A percentile compares a stretch with the other conserved stretches of the same genome.
Conservation (phyloP, 1,140 invertebrate species). For the Anastatus disparis region DNA sequence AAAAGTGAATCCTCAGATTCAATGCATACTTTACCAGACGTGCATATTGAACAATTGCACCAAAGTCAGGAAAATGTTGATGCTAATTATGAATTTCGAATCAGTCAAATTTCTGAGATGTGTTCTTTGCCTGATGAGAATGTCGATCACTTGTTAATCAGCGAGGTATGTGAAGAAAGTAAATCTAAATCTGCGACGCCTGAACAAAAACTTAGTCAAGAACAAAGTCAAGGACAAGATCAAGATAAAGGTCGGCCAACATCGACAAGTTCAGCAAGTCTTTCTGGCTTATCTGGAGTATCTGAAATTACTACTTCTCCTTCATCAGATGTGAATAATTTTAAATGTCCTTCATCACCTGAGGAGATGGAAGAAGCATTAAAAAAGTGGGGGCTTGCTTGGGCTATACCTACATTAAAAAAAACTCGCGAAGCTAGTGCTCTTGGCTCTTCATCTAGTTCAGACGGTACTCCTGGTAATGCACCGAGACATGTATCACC, state of each 20-base stretch:
- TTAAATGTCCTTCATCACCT: conserved; percentile 56
- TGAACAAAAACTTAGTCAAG: not conserved
- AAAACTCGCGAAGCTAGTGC: conserved; percentile 75
- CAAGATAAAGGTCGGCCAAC: conserved; percentile 48
- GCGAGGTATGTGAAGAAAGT: conserved; percentile 26
- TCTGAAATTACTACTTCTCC: conserved; percentile 58
- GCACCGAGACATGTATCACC: conserved; percentile 54
- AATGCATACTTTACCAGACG: conserved; percentile 19
- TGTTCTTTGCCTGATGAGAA: conserved; percentile 32
- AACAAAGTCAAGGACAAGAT: conserved; percentile 18
- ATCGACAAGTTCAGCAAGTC: conserved; percentile 54
- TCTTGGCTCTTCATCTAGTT: conserved; percentile 71
- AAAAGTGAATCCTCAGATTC: conserved; percentile 16
- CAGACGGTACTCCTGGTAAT: conserved; percentile 58
- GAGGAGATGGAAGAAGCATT: conserved; percentile 69
- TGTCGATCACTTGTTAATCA: conserved; percentile 29
- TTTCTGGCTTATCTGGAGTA: conserved; percentile 59
- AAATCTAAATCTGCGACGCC: conserved; percentile 13
- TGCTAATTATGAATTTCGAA: conserved; percentile 11
- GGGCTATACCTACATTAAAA: conserved; percentile 74
- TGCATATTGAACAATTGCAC: conserved; percentile 17
- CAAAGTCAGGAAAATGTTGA: conserved; percentile 29
- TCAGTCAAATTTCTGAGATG: conserved; percentile 29
- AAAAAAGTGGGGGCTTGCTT: conserved; percentile 71
- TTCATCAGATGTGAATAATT: conserved; percentile 51